A percentile compares a stretch with the other conserved stretches of the same genome.
Evolutionary conservation across 64 coral and sea anemone genomes (phyloP).

Genomic region (Stylophora pistillata): DNA sequence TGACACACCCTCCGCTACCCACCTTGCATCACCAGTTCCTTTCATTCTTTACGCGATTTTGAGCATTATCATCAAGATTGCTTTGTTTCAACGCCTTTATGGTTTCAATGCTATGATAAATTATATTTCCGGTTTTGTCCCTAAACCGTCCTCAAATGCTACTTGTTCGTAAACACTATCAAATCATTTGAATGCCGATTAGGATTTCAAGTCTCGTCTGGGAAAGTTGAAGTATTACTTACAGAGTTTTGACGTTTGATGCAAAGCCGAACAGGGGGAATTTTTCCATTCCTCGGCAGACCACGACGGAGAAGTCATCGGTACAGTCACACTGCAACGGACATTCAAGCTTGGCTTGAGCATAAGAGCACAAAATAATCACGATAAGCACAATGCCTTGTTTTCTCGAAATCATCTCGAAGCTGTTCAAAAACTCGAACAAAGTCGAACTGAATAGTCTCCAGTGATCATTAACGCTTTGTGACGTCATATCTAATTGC

Average conservation of each 20-base stretch:
- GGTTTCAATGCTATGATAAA: not conserved
- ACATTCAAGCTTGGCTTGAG: conserved; percentile 24
- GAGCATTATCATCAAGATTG: too few species aligned
- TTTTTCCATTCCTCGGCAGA: conserved; percentile 28
- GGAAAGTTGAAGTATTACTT: conserved; percentile 7
- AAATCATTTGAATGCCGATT: not conserved
- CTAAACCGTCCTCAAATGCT: not conserved
- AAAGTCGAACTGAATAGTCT: not conserved
- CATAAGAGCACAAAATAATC: not conserved
- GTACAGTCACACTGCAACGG: conserved; percentile 38
- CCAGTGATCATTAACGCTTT: conserved; percentile 8
- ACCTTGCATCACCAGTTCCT: too few species aligned
- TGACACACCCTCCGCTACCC: too few species aligned
- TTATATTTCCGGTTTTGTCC: not conserved
- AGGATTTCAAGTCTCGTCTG: not conserved
- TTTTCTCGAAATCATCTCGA: conserved; percentile 3
- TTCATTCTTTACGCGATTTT: too few species aligned
- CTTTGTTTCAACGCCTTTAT: not conserved
- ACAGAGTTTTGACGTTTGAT: conserved; percentile 46
- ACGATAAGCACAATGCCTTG: not conserved
- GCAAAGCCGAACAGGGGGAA: conserved; percentile 21
- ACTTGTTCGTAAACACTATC: not conserved
- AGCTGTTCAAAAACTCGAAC: not conserved
- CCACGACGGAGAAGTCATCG: conserved; percentile 13
- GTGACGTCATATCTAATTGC: not conserved